Evolutionary conservation across 2,113 vertebrate species (phyloP).

Genomic region (Labrus mixtus): DNA sequence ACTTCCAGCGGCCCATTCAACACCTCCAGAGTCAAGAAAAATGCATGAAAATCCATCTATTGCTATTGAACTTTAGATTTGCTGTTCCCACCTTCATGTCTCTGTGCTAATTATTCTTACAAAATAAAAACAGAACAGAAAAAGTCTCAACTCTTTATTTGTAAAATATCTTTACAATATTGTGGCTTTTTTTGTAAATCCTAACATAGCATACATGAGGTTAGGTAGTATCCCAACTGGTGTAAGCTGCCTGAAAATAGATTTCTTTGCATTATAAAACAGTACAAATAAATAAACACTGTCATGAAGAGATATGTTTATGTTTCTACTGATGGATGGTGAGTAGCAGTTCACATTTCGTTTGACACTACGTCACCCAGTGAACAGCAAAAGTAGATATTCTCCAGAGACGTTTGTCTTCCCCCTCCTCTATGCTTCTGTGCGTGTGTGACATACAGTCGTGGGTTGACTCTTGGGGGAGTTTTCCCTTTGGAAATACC

Average conservation of each 20-base stretch:
- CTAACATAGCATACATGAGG: slow-evolving; percentile 31
- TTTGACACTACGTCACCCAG: slow-evolving; percentile 15
- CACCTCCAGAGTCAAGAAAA: slow-evolving; percentile 20
- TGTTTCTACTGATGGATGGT: slow-evolving; percentile 31
- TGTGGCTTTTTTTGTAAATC: slow-evolving; percentile 36
- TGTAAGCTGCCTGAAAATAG: slow-evolving; percentile 60
- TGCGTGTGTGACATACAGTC: slow-evolving; percentile 30
- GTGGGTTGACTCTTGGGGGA: slow-evolving; percentile 41
- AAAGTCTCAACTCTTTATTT: slow-evolving; percentile 27
- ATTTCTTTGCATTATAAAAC: slow-evolving; percentile 44
- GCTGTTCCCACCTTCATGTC: background rate
- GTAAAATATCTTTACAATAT: slow-evolving; percentile 38
- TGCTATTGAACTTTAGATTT: no score
- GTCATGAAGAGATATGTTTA: slow-evolving; percentile 41
- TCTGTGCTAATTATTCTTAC: slow-evolving; percentile 7
- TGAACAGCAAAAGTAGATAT: slow-evolving; percentile 3
- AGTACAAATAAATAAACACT: slow-evolving; percentile 65
- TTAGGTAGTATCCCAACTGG: slow-evolving; percentile 53
- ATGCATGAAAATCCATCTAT: background rate
- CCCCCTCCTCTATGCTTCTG: slow-evolving; percentile 30
- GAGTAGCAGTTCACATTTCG: slow-evolving; percentile 27
- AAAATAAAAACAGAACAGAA: background rate
- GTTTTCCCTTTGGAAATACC: slow-evolving; percentile 72
- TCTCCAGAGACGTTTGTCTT: slow-evolving; percentile 16
- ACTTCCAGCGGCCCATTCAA: slow-evolving; percentile 50